Evolutionary conservation across 2,888 invertebrate genomes (phyloP).

Genomic region (Eurois occulta): DNA sequence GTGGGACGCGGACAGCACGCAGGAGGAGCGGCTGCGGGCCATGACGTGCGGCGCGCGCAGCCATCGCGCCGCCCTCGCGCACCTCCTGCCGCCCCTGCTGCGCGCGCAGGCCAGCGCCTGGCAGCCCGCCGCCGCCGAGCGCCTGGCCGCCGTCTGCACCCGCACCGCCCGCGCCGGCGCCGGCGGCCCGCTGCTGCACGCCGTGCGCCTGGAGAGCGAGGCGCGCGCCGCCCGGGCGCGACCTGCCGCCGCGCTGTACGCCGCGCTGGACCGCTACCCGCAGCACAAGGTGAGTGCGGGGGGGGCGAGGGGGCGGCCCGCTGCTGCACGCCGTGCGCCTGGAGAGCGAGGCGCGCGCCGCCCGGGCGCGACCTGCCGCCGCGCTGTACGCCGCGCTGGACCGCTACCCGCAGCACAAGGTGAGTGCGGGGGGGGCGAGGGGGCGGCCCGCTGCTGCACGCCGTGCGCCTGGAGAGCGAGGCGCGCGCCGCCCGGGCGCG

Average conservation of each 20-base stretch:
- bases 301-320: no score
- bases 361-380: no score
- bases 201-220: slow-evolving; percentile 52
- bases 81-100: slow-evolving; percentile 65
- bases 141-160: slow-evolving; percentile 45
- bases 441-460: no score
- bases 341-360: no score
- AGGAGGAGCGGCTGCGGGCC: slow-evolving; percentile 51
- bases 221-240: slow-evolving; percentile 40
- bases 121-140: slow-evolving; percentile 53
- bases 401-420: no score
- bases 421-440: no score
- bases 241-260: slow-evolving; percentile 26
- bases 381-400: no score
- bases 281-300: slow-evolving; percentile 35
- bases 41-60: slow-evolving; percentile 61
- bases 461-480: no score
- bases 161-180: slow-evolving; percentile 51
- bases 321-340: no score
- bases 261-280: slow-evolving; percentile 45
- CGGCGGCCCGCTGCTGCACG: slow-evolving; percentile 53
- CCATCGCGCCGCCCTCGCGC: slow-evolving; percentile 64
- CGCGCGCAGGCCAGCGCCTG: slow-evolving; percentile 56
- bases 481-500: no score
- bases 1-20: slow-evolving; percentile 53